A percentile compares a stretch with the other conserved stretches of the same genome.
Evolutionary conservation across 1,140 invertebrate genomes (phyloP).

Genomic region (Habropoda laboriosa): DNA sequence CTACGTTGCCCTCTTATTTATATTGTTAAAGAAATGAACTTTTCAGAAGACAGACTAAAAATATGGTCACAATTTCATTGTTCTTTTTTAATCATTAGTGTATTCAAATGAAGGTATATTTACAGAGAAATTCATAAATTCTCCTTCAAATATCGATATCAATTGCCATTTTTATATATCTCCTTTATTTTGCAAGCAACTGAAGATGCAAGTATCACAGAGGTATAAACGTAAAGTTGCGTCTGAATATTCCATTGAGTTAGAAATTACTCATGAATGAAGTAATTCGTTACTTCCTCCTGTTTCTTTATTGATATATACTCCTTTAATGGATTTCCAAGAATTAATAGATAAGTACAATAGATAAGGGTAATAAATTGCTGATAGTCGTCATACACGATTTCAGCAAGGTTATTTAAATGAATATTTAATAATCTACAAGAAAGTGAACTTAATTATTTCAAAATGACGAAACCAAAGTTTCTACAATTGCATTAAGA

Average conservation of each 20-base stretch:
- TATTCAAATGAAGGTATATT: too few relatives aligned
- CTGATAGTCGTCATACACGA: neutral
- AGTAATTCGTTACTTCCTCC: neutral
- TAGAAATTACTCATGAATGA: neutral
- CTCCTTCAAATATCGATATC: too few relatives aligned
- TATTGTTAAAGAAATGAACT: too few relatives aligned
- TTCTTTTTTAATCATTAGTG: too few relatives aligned
- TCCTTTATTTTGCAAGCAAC: too few relatives aligned
- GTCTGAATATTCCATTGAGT: neutral
- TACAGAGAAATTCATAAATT: too few relatives aligned
- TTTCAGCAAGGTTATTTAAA: neutral
- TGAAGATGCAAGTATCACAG: too few relatives aligned
- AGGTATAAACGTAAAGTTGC: neutral
- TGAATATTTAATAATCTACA: too few relatives aligned
- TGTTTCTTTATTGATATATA: neutral
- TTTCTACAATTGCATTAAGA: neutral
- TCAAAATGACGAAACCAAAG: neutral
- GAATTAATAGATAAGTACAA: neutral
- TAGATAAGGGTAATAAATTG: neutral
- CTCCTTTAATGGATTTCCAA: neutral
- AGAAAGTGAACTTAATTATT: neutral
- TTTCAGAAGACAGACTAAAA: too few relatives aligned
- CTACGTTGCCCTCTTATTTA: too few relatives aligned
- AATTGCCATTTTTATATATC: too few relatives aligned
- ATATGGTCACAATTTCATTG: too few relatives aligned